Conservation (phyloP, 2,888 invertebrate genomes). For the Eugnorisma glareosa region DNA sequence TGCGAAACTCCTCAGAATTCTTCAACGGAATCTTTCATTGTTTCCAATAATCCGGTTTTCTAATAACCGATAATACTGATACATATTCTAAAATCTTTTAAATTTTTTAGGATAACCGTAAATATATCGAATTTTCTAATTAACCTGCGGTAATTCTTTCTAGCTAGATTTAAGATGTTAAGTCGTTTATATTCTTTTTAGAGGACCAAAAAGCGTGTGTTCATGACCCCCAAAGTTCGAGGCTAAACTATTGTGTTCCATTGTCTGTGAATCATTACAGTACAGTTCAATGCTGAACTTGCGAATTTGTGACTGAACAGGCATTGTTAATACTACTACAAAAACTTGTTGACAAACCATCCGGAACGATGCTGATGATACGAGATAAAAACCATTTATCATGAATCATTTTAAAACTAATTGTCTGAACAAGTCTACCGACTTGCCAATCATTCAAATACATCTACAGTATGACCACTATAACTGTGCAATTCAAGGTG, state of each 20-base stretch:
- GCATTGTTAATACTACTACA: slow-evolving; percentile 29
- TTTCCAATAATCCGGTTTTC: not conserved
- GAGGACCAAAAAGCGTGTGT: not conserved
- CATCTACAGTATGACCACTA: not conserved
- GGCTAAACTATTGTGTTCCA: not conserved
- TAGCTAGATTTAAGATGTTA: not conserved
- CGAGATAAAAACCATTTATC: not conserved
- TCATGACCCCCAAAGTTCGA: not conserved
- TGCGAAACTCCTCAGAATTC: not conserved
- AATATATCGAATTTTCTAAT: not conserved
- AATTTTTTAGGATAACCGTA: not conserved
- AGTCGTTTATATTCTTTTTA: not conserved
- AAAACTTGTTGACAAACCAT: slow-evolving; percentile 1
- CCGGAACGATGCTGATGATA: not conserved
- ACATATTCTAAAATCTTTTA: not conserved
- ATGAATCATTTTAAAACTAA: not conserved
- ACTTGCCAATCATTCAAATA: not conserved
- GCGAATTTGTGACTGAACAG: not conserved
- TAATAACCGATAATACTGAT: not conserved
- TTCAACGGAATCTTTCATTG: not conserved
- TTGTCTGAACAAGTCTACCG: not conserved
- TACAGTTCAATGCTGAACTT: slow-evolving; percentile 18
- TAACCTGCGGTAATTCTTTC: too few relatives aligned
- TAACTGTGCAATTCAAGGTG: not conserved
- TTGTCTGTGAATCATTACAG: not conserved